Base-by-base conservation (phyloP, 2,888 invertebrate genomes). In the Agrilus mali region DNA sequence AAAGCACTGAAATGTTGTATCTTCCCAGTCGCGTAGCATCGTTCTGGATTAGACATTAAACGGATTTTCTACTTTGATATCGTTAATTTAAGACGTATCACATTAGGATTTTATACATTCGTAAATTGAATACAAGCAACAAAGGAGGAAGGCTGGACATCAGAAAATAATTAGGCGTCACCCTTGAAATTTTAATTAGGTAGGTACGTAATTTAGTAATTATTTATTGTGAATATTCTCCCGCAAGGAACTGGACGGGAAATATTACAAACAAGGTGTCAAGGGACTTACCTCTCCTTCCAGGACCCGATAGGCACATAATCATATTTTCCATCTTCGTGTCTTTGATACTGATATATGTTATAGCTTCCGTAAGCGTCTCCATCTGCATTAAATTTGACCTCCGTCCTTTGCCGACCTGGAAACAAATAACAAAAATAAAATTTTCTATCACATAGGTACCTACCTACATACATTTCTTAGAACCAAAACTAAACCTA, bases 321-420 rank as follows among this genome's bases (percentile, higher is more conserved):
- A 58, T 74, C 73, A 55, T 73, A 78, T 53, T 68, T 68, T 20
- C 68, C 69, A 27, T 68, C 70, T 34, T 61, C 68, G 44, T 65
- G 65, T 47, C 66, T 66, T 60, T 79, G 78, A 61, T 75, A 78
- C 57, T 82, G 82, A 60, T 77, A 82, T 50, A 83, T 77, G 55
- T 76, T 78, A 63, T 82, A 83, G 51, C 77, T 77, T 8, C 78
- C 78, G 47, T 73, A 74, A 20, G 80, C 79, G 59, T 82, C 82
- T 0, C 82, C 81, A 52, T 79, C 75, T 33, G 68, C 63, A 60
- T 82, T 80, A 62, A 82, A 80, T 53, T 53, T 55, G 38, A 64
- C 59, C 50, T 63, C 60, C 2, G 63, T 63, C 31, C 58, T 56
- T 53, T 65, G 65, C 22, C 60, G 61, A 27, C 66, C 65, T 61